Conservation (phyloP, 64 coral and sea anemone species). For the Stylophora pistillata region DNA sequence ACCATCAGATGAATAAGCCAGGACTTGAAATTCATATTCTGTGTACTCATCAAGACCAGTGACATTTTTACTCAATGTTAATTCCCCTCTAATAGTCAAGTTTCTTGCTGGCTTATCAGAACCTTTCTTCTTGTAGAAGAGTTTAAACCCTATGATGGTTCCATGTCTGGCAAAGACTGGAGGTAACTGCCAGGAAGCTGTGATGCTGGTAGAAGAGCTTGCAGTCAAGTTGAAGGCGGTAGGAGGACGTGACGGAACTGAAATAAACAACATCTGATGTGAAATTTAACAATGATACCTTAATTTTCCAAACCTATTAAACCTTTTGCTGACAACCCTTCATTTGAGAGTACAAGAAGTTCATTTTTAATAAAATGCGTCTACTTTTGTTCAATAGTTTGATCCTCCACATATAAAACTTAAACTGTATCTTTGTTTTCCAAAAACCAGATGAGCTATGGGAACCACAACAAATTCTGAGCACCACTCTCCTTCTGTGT, state of each 20-base stretch:
- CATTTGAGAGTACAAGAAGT: no score
- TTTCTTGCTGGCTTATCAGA: background rate
- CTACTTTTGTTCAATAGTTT: no score
- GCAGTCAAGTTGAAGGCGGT: background rate
- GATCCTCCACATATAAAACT: no score
- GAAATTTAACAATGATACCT: no score
- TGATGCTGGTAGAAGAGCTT: background rate
- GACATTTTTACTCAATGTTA: background rate
- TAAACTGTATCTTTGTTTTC: no score
- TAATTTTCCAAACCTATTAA: no score
- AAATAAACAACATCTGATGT: no score
- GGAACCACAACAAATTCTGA: no score
- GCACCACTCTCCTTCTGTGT: no score
- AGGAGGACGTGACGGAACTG: background rate
- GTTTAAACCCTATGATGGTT: background rate
- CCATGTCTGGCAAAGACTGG: background rate
- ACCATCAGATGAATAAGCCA: background rate
- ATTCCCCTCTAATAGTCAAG: background rate
- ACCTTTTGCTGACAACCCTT: no score
- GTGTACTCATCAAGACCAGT: background rate
- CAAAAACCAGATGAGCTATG: no score
- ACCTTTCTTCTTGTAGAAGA: background rate
- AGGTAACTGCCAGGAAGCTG: background rate
- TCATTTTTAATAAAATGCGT: no score
- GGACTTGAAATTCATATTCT: slow-evolving; percentile 37